A percentile compares a stretch with the other conserved stretches of the same genome.
These are phyloP conservation scores for Brachyalestes nurse DNA, from an alignment of 2,797 vertebrate genomes.

Conservation along the genomic window DNA sequence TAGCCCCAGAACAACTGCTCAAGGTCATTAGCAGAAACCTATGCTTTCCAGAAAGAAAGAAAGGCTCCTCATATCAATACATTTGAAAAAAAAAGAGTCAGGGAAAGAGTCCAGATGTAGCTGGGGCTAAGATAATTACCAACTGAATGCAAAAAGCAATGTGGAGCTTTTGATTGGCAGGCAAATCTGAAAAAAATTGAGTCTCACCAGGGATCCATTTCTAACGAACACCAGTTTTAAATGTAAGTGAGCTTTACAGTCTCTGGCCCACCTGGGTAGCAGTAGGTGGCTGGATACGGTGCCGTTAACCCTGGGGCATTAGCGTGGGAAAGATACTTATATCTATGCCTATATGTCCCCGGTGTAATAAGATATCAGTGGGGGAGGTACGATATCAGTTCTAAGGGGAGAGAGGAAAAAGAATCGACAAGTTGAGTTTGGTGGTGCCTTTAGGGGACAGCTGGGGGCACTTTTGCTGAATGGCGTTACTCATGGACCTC, in stretches of 20 bases:
- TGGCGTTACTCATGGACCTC: constrained; percentile 11
- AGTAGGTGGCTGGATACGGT: constrained; percentile 38
- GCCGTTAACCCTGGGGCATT: constrained; percentile 38
- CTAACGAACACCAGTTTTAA: constrained; percentile 51
- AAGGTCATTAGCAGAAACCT: constrained; percentile 32
- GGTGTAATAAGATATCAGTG: constrained; percentile 61
- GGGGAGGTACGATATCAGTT: constrained; percentile 52
- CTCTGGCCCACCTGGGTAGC: constrained; percentile 40
- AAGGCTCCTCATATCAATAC: constrained; percentile 49
- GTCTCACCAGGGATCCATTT: constrained; percentile 55
- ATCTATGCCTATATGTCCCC: constrained; percentile 38
- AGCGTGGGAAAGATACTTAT: constrained; percentile 34
- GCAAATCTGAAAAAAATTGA: constrained; percentile 30
- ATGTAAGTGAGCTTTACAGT: constrained; percentile 58
- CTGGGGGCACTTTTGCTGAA: constrained; percentile 18
- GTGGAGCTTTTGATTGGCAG: constrained; percentile 63
- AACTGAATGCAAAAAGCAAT: constrained; percentile 56
- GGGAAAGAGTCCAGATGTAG: constrained; percentile 55
- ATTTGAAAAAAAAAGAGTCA: too few species aligned
- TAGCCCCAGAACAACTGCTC: constrained; percentile 14
- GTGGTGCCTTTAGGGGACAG: constrained; percentile 38
- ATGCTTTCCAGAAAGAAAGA: constrained; percentile 26
- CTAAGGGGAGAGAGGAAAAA: constrained; percentile 50
- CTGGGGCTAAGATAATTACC: constrained; percentile 62
- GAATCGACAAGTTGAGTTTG: constrained; percentile 17